These are phyloP conservation scores for Sebastiscus tertius DNA, from an alignment of 2,797 vertebrate genomes.

Conservation along the genomic window DNA sequence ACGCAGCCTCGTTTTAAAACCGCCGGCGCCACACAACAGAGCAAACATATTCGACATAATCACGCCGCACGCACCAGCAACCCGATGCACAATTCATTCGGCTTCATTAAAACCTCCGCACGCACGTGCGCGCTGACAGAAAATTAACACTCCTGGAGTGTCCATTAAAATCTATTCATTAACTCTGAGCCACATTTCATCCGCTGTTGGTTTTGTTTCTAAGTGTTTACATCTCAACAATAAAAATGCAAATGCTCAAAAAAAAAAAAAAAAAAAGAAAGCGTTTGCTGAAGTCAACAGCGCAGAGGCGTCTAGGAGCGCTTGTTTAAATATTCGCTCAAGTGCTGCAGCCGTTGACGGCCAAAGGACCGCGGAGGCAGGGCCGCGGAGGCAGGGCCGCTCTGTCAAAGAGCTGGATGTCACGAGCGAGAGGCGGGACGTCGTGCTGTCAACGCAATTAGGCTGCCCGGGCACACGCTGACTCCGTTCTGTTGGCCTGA, in stretches of 20 bases:
- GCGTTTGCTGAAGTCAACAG: slow-evolving; percentile 20
- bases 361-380: slow-evolving; percentile 36
- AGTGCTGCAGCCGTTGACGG: slow-evolving; percentile 34
- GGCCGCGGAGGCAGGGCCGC: slow-evolving; percentile 13
- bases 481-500: slow-evolving; percentile 68
- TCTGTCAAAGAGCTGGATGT: slow-evolving; percentile 55
- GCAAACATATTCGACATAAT: slow-evolving; percentile 52
- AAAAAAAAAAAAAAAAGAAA: slow-evolving; percentile 2
- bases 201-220: slow-evolving; percentile 49
- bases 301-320: not conserved
- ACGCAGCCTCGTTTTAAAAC: slow-evolving; percentile 40
- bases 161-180: slow-evolving; percentile 69
- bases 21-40: slow-evolving; percentile 29
- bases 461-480: slow-evolving; percentile 42
- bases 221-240: slow-evolving; percentile 52
- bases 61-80: slow-evolving; percentile 43
- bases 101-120: slow-evolving; percentile 58
- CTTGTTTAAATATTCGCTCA: slow-evolving; percentile 53
- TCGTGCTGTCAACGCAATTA: slow-evolving; percentile 74
- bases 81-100: slow-evolving; percentile 50
- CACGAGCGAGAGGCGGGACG: slow-evolving; percentile 60
- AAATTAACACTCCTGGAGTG: slow-evolving; percentile 58
- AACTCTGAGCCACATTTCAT: slow-evolving; percentile 55
- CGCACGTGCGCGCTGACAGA: not conserved
- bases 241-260: slow-evolving; percentile 55